Conservation (phyloP, 2,888 invertebrate genomes). For the Trichopria drosophilae region DNA sequence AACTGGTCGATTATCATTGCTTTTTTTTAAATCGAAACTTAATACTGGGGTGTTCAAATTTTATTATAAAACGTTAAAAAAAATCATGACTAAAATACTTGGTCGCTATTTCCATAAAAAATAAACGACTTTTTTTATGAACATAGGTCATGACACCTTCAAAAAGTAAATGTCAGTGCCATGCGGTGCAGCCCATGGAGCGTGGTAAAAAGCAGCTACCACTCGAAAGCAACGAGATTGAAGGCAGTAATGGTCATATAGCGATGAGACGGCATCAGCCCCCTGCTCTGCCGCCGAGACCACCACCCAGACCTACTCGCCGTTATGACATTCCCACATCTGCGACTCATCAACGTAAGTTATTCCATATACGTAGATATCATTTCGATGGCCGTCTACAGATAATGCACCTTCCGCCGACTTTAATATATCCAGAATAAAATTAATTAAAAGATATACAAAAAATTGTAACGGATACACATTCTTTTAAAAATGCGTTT, state of each 20-base stretch:
- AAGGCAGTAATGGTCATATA: slow-evolving; percentile 46
- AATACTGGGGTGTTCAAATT: too few species aligned
- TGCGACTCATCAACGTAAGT: slow-evolving; percentile 50
- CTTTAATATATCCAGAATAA: neutral
- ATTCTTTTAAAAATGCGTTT: neutral
- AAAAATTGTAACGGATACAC: neutral
- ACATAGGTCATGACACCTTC: too few species aligned
- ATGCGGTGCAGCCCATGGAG: slow-evolving; percentile 48
- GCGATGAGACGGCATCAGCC: slow-evolving; percentile 55
- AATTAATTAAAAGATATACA: neutral
- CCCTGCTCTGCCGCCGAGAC: slow-evolving; percentile 54
- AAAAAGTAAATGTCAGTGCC: slow-evolving; percentile 55
- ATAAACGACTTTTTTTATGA: too few species aligned
- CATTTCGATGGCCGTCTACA: neutral
- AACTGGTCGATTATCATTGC: too few species aligned
- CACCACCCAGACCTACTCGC: slow-evolving; percentile 52
- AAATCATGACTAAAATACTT: too few species aligned
- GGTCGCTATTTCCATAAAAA: too few species aligned
- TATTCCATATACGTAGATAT: slow-evolving; percentile 5
- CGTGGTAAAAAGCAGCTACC: slow-evolving; percentile 45
- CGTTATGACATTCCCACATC: slow-evolving; percentile 47
- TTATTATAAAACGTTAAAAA: too few species aligned
- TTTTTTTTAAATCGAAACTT: too few species aligned
- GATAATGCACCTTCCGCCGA: slow-evolving; percentile 1
- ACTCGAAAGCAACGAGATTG: slow-evolving; percentile 46